phyloP scores from a whole-genome alignment of 2,888 invertebrate genomes.

The Tipula vernalis region DNA sequence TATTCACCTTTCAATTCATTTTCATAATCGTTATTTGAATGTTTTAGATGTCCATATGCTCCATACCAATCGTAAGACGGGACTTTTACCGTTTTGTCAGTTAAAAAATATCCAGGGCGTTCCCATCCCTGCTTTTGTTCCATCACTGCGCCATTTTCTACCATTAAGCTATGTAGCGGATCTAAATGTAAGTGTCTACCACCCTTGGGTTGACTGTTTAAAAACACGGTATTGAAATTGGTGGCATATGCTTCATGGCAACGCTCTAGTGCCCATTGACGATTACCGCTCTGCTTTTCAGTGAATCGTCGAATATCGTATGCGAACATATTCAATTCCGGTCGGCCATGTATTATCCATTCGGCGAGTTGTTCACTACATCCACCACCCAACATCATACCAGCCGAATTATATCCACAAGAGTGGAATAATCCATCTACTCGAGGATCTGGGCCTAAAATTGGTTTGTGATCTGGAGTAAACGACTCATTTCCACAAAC shows the following conservation, averaged over 20 bases:
- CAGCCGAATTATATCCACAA: constrained; percentile 82
- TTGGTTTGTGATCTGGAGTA: constrained; percentile 81
- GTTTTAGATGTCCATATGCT: constrained; percentile 53
- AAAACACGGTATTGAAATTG: constrained; percentile 72
- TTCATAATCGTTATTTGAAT: constrained; percentile 54
- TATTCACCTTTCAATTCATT: constrained; percentile 60
- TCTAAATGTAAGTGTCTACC: constrained; percentile 59
- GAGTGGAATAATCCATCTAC: constrained; percentile 64
- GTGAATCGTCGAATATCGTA: constrained; percentile 80
- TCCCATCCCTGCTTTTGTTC: constrained; percentile 79
- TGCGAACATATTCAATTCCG: constrained; percentile 71
- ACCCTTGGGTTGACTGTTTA: constrained; percentile 70
- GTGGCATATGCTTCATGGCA: constrained; percentile 80
- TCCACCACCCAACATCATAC: constrained; percentile 86
- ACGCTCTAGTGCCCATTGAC: constrained; percentile 65
- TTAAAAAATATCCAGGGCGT: constrained; percentile 68
- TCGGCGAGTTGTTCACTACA: constrained; percentile 73
- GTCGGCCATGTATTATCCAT: constrained; percentile 74
- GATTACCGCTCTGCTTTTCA: constrained; percentile 52
- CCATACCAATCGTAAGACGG: constrained; percentile 80
- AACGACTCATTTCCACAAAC: constrained; percentile 87
- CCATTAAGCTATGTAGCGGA: constrained; percentile 48
- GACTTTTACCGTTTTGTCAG: constrained; percentile 40
- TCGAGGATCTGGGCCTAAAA: constrained; percentile 65
- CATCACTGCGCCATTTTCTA: constrained; percentile 72